Percentiles rank a stretch among this genome's conserved stretches.
phyloP scores from a whole-genome alignment of 37 sponge, comb jelly and placozoan species.

The Cliona cf. orientalis region DNA sequence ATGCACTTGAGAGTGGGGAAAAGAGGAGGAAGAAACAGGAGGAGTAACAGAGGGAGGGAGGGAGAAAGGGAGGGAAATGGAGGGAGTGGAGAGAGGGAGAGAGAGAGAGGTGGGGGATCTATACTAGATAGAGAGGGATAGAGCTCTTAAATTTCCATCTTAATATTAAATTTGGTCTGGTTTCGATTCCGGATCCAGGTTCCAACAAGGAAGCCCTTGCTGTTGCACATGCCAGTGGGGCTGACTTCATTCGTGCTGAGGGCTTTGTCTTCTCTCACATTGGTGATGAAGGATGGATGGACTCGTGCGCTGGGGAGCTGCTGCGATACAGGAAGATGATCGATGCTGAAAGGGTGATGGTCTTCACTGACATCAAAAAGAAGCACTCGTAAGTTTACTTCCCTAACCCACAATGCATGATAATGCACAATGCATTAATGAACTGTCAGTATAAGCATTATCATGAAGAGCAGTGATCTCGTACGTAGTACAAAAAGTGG shows the following conservation, averaged over 20 bases:
- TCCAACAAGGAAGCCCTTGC: slow-evolving; percentile 87
- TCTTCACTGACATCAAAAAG: slow-evolving; percentile 91
- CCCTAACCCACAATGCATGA: too few relatives aligned
- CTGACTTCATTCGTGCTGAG: slow-evolving; percentile 84
- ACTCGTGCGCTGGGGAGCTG: slow-evolving; percentile 88
- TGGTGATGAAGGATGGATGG: slow-evolving; percentile 92
- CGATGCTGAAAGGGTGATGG: slow-evolving; percentile 70
- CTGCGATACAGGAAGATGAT: slow-evolving; percentile 76
- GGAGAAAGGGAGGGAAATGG: background rate
- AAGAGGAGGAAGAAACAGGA: background rate
- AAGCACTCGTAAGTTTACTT: slow-evolving; percentile 85
- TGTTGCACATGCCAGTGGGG: slow-evolving; percentile 69
- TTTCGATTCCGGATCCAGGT: slow-evolving; percentile 17
- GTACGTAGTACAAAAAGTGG: too few relatives aligned
- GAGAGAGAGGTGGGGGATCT: background rate
- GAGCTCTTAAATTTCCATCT: background rate
- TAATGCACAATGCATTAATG: too few relatives aligned
- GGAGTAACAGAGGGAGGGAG: background rate
- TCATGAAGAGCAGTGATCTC: too few relatives aligned
- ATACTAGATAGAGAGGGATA: background rate
- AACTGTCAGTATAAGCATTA: too few relatives aligned
- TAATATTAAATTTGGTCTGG: background rate
- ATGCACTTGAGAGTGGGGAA: background rate
- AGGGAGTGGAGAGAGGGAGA: background rate
- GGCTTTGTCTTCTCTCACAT: slow-evolving; percentile 92